These are phyloP conservation scores for Yponomeuta sedellus DNA, from an alignment of 2,888 invertebrate genomes.

Conservation along the genomic window DNA sequence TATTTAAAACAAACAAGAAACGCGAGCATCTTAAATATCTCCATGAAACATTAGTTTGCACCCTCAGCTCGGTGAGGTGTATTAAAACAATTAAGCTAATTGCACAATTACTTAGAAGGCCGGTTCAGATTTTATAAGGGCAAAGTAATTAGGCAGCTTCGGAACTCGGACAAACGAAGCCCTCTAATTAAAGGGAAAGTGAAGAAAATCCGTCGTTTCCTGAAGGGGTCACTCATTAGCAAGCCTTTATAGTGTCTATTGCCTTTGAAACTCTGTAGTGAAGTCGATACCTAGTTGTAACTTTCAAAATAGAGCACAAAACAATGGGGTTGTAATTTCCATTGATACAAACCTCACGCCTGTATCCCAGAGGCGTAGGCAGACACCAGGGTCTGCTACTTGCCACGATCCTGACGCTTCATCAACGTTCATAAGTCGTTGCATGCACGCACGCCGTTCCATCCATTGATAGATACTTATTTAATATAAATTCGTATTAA, in stretches of 20 bases:
- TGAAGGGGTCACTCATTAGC: conserved; percentile 52
- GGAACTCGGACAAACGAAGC: conserved; percentile 62
- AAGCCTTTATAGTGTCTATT: conserved; percentile 50
- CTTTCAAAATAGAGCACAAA: too few species aligned
- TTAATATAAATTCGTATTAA: too few species aligned
- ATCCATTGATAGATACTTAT: too few species aligned
- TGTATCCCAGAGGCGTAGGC: too few species aligned
- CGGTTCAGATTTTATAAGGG: conserved; percentile 20
- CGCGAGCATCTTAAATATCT: not conserved
- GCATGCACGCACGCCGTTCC: too few species aligned
- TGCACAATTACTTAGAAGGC: conserved; percentile 20
- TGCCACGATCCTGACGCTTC: too few species aligned
- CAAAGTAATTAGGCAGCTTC: conserved; percentile 19
- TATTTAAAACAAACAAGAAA: not conserved
- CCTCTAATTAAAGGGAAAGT: conserved; percentile 59
- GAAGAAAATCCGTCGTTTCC: conserved; percentile 29
- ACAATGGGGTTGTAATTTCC: too few species aligned
- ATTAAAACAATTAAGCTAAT: conserved; percentile 19
- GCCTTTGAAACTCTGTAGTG: not conserved
- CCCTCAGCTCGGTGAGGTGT: conserved; percentile 8
- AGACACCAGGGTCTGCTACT: too few species aligned
- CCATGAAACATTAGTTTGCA: not conserved
- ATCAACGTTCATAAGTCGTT: too few species aligned
- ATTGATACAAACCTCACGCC: too few species aligned
- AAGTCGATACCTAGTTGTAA: not conserved